Conservation (phyloP, 2,888 invertebrate species). For the Acanthosoma haemorrhoidale region DNA sequence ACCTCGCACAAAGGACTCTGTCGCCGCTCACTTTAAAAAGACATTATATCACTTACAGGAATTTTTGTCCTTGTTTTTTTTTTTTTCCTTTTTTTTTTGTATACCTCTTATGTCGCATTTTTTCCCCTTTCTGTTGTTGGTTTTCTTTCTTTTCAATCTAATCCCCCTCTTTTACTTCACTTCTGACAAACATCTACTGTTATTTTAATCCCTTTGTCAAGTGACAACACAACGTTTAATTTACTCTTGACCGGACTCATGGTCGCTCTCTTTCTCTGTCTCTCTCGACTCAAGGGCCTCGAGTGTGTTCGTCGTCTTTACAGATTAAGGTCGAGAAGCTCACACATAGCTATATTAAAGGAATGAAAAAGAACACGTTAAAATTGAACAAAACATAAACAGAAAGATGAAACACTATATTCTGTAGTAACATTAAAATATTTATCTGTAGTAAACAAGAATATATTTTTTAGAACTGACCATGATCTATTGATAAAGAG, state of each 20-base stretch:
- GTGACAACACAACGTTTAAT: background rate
- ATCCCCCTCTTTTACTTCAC: background rate
- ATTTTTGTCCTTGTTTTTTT: conserved; percentile 6
- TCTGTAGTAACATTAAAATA: too few species aligned
- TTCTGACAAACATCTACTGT: background rate
- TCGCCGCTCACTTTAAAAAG: conserved; percentile 5
- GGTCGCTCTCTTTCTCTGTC: too few species aligned
- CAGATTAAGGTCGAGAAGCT: too few species aligned
- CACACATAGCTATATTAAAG: too few species aligned
- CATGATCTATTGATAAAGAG: too few species aligned
- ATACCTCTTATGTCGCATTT: background rate
- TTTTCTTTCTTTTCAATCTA: background rate
- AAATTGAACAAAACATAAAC: too few species aligned
- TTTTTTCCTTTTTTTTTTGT: background rate
- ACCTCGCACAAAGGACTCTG: conserved; percentile 1
- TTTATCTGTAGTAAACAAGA: too few species aligned
- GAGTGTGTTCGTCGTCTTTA: too few species aligned
- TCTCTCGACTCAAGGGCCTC: too few species aligned
- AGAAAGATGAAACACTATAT: too few species aligned
- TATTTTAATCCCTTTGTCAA: conserved; percentile 5
- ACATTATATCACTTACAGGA: conserved; percentile 14
- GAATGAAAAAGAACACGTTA: too few species aligned
- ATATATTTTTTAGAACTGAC: too few species aligned
- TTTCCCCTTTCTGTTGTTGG: background rate
- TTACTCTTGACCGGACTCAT: background rate